These are phyloP conservation scores for Anguilla pacifica DNA, from an alignment of 2,797 vertebrate species.

Conservation along the genomic window DNA sequence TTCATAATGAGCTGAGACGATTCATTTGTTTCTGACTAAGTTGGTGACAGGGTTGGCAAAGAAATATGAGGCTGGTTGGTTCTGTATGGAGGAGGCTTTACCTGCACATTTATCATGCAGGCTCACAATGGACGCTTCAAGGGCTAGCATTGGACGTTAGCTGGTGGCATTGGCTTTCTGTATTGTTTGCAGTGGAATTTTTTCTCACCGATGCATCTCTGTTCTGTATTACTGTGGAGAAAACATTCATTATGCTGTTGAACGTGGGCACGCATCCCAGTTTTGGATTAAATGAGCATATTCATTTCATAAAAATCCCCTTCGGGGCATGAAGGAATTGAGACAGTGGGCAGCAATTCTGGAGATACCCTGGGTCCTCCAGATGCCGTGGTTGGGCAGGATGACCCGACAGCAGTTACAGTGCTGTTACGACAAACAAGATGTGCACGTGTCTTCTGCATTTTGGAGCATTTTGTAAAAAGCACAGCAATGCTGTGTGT, in stretches of 20 bases:
- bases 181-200: background rate
- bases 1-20: background rate
- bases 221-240: constrained; percentile 17
- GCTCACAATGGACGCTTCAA: background rate
- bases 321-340: background rate
- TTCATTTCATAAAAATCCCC: constrained; percentile 15
- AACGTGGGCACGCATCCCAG: constrained; percentile 23
- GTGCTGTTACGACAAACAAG: background rate
- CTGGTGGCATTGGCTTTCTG: background rate
- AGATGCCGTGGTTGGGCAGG: constrained; percentile 9
- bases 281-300: constrained; percentile 19
- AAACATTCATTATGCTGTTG: constrained; percentile 22
- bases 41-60: background rate
- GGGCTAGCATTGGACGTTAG: background rate
- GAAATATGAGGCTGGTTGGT: background rate
- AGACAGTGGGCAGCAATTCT: background rate
- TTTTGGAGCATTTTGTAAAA: background rate
- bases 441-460: background rate
- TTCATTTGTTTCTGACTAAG: background rate
- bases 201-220: constrained; percentile 11
- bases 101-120: background rate
- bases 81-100: background rate
- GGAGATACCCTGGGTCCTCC: background rate
- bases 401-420: background rate
- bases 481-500: background rate